Conservation (phyloP, 2,113 vertebrate species). For the Osmerus eperlanus region DNA sequence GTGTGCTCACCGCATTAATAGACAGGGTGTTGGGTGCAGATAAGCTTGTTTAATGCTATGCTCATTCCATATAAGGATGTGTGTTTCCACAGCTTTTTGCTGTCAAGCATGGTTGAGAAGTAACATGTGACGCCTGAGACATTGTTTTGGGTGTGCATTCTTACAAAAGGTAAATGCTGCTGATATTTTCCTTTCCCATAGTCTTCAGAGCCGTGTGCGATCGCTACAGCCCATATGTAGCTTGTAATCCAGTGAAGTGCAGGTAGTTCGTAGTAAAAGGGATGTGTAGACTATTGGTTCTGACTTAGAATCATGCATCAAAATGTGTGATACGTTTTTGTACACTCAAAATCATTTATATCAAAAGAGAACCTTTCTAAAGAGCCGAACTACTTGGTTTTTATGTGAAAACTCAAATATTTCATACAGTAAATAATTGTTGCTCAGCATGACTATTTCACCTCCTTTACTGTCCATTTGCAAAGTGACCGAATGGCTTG, state of each 20-base stretch:
- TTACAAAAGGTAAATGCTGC: conserved; percentile 66
- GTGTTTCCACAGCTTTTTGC: conserved; percentile 45
- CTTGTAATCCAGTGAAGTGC: conserved; percentile 68
- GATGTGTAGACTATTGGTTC: conserved; percentile 61
- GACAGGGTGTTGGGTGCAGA: conserved; percentile 21
- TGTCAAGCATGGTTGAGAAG: conserved; percentile 58
- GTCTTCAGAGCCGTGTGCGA: conserved; percentile 64
- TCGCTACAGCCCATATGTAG: conserved; percentile 65
- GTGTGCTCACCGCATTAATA: conserved; percentile 60
- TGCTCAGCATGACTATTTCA: conserved; percentile 73
- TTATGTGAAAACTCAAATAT: conserved; percentile 67
- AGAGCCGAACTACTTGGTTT: conserved; percentile 69
- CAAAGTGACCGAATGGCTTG: conserved; percentile 65
- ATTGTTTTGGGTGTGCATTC: conserved; percentile 60
- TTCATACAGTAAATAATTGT: conserved; percentile 71
- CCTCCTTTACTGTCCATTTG: conserved; percentile 54
- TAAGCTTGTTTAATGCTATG: conserved; percentile 37
- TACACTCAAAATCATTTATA: conserved; percentile 79
- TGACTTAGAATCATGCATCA: conserved; percentile 60
- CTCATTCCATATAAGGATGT: conserved; percentile 20
- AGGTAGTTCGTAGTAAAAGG: conserved; percentile 65
- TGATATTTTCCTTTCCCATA: conserved; percentile 63
- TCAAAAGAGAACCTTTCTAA: conserved; percentile 71
- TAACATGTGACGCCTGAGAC: conserved; percentile 61
- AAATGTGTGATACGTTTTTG: conserved; percentile 76